Base-by-base conservation (phyloP, 2,113 vertebrate genomes). In the Collichthys lucidus region DNA sequence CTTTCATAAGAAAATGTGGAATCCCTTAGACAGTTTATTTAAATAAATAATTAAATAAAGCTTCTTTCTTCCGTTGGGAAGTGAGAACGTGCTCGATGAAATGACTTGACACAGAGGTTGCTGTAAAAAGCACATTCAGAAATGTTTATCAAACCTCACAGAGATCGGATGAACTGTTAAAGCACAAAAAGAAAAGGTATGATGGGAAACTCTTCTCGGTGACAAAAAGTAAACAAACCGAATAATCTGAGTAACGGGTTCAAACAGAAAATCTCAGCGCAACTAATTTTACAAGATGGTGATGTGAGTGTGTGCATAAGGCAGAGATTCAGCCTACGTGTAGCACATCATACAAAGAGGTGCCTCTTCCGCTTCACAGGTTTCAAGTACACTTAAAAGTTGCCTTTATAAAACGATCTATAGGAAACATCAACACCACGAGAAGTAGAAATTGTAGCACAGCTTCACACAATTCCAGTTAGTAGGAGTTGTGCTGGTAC, bases 31-130 rank as follows among this genome's bases (percentile, higher is more conserved):
- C 60, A 61, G 12, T 67, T 61, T 47, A 1, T 69, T 84, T 47
- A 69, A 88, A 86, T 89, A 89, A 90, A 90, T 91, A 89, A 17
- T 68, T 80, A 86, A 77, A 83, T 82, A 82, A 90, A 84, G 50
- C 69, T 60, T 31, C 46, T 63, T 60, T 19, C 50, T 42, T 64
- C 29, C 47, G n/a, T 20, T 22, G 8, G 79, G 75, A 85, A 73
- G 56, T 55, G 46, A 57, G 10, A 80, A 53, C 52, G 9, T 83
- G 63, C 53, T 26, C 0, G 11, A 46, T 77, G 24, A 86, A 82
- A 82, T 11, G 3, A 82, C 57, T 49, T 81, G 16, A 42, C 15
- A 63, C 2, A 44, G 14, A 12, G 68, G 1, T 0, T 60, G 55
- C 12, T 50, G 19, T 67, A n/a, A 80, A 80, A 74, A 81, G 70